phyloP scores from a whole-genome alignment of 2,113 vertebrate species.

The Ictalurus punctatus region DNA sequence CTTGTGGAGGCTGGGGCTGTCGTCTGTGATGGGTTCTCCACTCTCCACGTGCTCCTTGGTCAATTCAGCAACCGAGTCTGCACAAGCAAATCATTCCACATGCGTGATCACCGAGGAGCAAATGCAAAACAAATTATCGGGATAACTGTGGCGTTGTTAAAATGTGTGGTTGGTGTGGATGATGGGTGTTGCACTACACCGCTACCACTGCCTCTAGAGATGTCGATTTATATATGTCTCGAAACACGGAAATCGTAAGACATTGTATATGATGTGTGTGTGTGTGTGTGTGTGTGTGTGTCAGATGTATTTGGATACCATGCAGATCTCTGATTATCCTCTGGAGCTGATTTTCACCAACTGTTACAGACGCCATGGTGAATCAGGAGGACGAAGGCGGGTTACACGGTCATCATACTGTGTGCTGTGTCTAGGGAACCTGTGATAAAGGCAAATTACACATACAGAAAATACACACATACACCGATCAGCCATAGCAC shows the following conservation, averaged over 20 bases:
- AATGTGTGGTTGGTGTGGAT: background rate
- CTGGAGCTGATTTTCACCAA: conserved; percentile 88
- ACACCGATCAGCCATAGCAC: too few species aligned
- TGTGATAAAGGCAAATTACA: background rate
- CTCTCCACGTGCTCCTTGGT: conserved; percentile 84
- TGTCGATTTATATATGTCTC: background rate
- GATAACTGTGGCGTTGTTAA: too few species aligned
- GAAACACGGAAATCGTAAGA: background rate
- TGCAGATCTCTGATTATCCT: conserved; percentile 91
- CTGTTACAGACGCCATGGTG: conserved; percentile 76
- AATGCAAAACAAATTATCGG: background rate
- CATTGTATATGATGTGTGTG: background rate
- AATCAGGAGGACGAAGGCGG: conserved; percentile 24
- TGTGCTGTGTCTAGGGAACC: conserved; percentile 2
- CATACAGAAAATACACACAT: too few species aligned
- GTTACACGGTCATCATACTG: conserved; percentile 43
- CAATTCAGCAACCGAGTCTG: conserved; percentile 88
- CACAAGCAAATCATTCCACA: conserved; percentile 31
- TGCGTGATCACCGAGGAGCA: background rate
- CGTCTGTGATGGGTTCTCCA: conserved; percentile 90
- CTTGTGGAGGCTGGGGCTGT: conserved; percentile 88
- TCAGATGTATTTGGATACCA: conserved; percentile 69
- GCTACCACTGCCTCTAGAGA: background rate
- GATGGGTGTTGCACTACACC: background rate
- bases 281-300: background rate